phyloP scores from a whole-genome alignment of 2,797 vertebrate genomes.

The Apogon talboti region DNA sequence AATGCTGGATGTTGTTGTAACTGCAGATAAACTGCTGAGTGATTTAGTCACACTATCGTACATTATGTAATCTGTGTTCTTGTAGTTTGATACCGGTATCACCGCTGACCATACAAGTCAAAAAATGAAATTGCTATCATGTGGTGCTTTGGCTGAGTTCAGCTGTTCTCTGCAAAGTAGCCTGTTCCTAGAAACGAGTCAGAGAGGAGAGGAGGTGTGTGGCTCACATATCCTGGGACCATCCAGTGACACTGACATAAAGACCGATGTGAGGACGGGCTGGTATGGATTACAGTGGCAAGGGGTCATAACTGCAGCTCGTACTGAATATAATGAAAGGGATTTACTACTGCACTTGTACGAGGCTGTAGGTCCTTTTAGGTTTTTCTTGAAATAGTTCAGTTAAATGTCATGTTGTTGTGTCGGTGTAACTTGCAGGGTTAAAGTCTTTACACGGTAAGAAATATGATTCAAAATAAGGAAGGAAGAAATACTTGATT shows the following conservation, averaged over 20 bases:
- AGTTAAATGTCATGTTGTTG: background rate
- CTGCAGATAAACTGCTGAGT: background rate
- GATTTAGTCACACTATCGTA: background rate
- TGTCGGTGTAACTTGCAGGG: background rate
- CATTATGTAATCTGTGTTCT: conserved; percentile 5
- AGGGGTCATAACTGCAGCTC: background rate
- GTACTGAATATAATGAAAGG: background rate
- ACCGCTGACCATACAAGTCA: background rate
- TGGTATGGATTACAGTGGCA: background rate
- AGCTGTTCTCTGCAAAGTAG: conserved; percentile 33
- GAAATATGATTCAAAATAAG: no score
- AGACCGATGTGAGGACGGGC: conserved; percentile 10
- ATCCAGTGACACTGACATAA: conserved; percentile 23
- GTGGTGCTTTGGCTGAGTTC: conserved; percentile 20
- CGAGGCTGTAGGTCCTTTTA: no score
- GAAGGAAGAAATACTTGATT: no score
- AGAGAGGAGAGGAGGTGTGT: conserved; percentile 27
- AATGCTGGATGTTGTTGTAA: no score
- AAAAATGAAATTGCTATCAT: conserved; percentile 13
- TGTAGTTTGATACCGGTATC: background rate
- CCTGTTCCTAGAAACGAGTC: conserved; percentile 50
- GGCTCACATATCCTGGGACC: conserved; percentile 50
- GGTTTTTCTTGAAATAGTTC: no score
- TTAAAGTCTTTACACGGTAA: background rate
- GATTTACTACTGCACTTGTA: background rate